Percentiles rank a stretch among this genome's conserved stretches.
Conservation (phyloP, 2,888 invertebrate genomes). For the Tipula unca region DNA sequence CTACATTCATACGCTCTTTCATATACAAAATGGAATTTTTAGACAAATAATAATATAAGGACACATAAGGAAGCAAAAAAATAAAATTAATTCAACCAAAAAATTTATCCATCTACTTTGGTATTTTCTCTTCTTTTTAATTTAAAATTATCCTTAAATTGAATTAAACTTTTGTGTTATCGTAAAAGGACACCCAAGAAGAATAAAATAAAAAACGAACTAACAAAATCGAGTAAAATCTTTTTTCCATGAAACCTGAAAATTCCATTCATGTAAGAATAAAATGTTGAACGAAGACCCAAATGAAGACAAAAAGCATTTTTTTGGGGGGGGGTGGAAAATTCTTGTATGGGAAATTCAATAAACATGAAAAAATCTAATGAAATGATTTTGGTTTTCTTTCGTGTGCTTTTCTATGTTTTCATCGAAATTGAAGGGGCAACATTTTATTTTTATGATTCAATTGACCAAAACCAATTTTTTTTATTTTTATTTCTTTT, state of each 20-base stretch:
- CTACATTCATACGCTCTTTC: background rate
- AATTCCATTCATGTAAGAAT: background rate
- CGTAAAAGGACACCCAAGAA: conserved; percentile 3
- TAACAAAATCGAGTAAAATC: background rate
- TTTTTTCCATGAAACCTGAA: background rate
- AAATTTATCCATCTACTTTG: background rate
- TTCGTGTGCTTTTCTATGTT: background rate
- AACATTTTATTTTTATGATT: background rate
- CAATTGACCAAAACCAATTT: background rate
- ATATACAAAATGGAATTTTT: background rate
- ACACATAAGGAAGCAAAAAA: background rate
- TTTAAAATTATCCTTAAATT: conserved; percentile 8
- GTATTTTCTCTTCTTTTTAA: background rate
- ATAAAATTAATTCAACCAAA: background rate
- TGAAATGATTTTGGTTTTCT: background rate
- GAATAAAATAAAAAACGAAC: background rate
- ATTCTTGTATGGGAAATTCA: background rate
- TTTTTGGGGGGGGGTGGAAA: background rate
- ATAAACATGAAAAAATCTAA: background rate
- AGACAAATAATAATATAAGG: background rate
- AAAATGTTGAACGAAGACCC: background rate
- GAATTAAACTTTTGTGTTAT: background rate
- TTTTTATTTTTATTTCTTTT: background rate
- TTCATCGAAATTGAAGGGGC: background rate
- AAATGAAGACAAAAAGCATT: background rate